Conservation (phyloP, 1,140 invertebrate genomes). For the Ctenoplectra terminalis region DNA sequence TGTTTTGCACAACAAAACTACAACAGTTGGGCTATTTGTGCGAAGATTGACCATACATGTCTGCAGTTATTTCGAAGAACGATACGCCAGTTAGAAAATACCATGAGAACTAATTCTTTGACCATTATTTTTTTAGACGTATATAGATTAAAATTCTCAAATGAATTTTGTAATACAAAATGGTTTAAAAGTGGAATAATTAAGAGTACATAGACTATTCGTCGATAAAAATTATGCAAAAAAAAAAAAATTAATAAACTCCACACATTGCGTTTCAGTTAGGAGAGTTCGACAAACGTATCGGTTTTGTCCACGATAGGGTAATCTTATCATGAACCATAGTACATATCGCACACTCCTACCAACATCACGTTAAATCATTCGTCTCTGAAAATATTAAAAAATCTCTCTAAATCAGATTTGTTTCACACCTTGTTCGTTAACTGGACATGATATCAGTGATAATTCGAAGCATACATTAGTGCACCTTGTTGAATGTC, state of each 20-base stretch:
- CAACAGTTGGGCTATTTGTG: too few species aligned
- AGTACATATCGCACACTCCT: too few species aligned
- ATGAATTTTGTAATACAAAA: too few species aligned
- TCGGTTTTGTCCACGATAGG: background rate
- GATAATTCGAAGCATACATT: background rate
- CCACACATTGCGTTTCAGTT: background rate
- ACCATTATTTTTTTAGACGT: too few species aligned
- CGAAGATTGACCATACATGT: too few species aligned
- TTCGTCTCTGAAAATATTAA: background rate
- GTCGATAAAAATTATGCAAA: background rate
- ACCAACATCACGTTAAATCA: background rate
- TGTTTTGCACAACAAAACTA: too few species aligned
- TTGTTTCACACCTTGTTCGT: background rate
- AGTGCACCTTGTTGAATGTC: background rate
- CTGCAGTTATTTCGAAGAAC: too few species aligned
- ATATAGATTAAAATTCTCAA: too few species aligned
- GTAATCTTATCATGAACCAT: background rate
- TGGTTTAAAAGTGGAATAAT: too few species aligned
- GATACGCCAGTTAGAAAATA: too few species aligned
- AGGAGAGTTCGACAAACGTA: background rate
- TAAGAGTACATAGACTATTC: background rate
- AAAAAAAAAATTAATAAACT: too few species aligned
- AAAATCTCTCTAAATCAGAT: background rate
- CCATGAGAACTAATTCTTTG: too few species aligned
- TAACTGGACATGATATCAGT: background rate